Evolutionary conservation across 1,140 invertebrate species (phyloP).

Genomic region (Cheumatopsyche charites): DNA sequence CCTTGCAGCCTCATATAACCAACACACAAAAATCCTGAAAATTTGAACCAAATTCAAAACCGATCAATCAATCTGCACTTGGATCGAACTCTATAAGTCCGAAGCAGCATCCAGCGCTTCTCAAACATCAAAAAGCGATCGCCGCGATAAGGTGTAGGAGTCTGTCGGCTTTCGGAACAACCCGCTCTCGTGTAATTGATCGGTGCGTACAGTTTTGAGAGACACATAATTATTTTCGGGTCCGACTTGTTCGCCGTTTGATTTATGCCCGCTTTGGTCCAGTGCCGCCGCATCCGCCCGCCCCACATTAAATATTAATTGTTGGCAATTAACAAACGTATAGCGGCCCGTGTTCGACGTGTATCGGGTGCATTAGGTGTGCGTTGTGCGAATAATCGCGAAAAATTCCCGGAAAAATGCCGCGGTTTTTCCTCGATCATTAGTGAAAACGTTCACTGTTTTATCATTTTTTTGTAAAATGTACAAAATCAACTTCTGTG

Average conservation of each 20-base stretch:
- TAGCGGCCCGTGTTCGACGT: background rate
- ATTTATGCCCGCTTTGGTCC: constrained; percentile 41
- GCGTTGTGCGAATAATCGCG: background rate
- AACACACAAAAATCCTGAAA: too few species aligned
- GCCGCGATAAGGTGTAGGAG: background rate
- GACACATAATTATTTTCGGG: constrained; percentile 49
- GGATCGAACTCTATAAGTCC: too few species aligned
- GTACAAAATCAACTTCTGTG: too few species aligned
- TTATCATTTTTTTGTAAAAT: too few species aligned
- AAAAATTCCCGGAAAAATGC: too few species aligned
- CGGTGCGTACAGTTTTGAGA: constrained; percentile 47
- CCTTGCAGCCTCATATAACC: too few species aligned
- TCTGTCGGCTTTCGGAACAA: background rate
- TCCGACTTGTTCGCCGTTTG: constrained; percentile 47
- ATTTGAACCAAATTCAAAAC: too few species aligned
- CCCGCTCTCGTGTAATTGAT: constrained; percentile 42
- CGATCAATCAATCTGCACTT: too few species aligned
- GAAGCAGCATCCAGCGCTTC: too few species aligned
- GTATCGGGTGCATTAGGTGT: background rate
- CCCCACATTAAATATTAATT: constrained; percentile 25
- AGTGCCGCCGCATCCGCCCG: constrained; percentile 42
- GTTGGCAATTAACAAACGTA: constrained; percentile 24
- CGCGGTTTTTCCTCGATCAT: too few species aligned
- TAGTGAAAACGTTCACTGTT: too few species aligned
- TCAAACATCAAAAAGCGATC: too few species aligned